Conservation (phyloP, 2,113 vertebrate genomes). For the Merops nubicus region DNA sequence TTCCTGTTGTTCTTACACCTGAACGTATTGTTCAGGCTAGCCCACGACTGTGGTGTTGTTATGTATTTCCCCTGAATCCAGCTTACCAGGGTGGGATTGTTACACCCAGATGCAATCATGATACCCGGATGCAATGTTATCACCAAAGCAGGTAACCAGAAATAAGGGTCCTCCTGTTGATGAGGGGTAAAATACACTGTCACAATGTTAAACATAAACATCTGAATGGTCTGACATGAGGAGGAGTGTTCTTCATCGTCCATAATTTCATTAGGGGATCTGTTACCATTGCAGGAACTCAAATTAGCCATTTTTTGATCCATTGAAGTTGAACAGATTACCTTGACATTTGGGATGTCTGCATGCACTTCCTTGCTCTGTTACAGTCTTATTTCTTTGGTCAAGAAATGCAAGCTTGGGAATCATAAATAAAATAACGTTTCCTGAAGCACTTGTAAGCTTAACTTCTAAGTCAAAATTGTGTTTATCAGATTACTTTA, state of each 20-base stretch:
- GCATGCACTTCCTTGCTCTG: not conserved
- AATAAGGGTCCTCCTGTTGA: too few species aligned
- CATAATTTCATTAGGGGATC: not conserved
- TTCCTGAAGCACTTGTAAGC: not conserved
- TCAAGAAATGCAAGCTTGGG: not conserved
- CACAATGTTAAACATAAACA: not conserved
- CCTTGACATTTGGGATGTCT: not conserved
- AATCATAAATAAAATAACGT: not conserved
- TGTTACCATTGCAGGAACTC: not conserved
- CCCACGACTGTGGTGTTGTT: too few species aligned
- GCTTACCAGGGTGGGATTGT: too few species aligned
- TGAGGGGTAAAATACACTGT: too few species aligned
- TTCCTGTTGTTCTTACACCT: too few species aligned
- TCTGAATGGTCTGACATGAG: not conserved
- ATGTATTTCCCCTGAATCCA: too few species aligned
- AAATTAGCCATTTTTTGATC: not conserved
- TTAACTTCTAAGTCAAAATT: not conserved
- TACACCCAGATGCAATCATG: too few species aligned
- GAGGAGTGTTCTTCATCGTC: not conserved
- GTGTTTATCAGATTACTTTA: not conserved
- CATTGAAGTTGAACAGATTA: not conserved
- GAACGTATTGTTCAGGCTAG: too few species aligned
- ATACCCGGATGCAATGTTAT: too few species aligned
- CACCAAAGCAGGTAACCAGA: too few species aligned
- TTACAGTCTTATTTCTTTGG: not conserved